Base-by-base conservation (phyloP, 2,797 vertebrate species). In the Denticeps clupeoides region DNA sequence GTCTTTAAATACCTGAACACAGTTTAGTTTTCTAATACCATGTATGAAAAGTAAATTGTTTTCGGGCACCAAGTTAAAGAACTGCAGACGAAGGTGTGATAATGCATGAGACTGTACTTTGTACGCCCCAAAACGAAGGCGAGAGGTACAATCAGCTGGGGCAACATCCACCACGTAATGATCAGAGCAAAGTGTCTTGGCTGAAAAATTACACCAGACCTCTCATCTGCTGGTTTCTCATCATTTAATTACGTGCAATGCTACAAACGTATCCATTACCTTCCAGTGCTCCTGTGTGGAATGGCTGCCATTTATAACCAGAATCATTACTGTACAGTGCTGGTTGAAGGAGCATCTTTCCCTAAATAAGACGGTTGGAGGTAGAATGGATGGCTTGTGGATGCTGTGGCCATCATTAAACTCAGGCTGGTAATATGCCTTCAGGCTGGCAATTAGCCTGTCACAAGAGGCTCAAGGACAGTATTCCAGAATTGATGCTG, bases 211-310 rank as follows among this genome's bases (percentile, higher is more conserved):
- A 59, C 69, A 70, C 64, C 58, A 25, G 73, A 64, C 60, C 40
- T 65, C 70, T 74, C 64, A 55, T 68, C 62, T 58, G 63, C 60
- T 29, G 9, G 54, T 56, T 62, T 55, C 4, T 56, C 38, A n/a
- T 68, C 65, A 68, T 75, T 73, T 74, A 80, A 79, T 76, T 75
- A 79, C 68, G 62, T 35, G 49, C 43, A 51, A 64, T 47, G 53
- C 53, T 26, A 58, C 60, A 49, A 42, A 52, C 51, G 45, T 28
- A 65, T 55, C 62, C 67, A 74, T 74, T 68, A 71, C 56, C 58
- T 62, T 45, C 38, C 8, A 37, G 7, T 40, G 60, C 55, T 61
- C 60, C 49, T 51, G 58, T 54, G 53, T 51, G 47, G 61, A 62
- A 58, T 11, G 19, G 53, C 52, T 52, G 49, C 63, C 62, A 55